A percentile compares a stretch with the other conserved stretches of the same genome.
Evolutionary conservation across 2,888 invertebrate species (phyloP).

Genomic region (Drosophila niveifrons): DNA sequence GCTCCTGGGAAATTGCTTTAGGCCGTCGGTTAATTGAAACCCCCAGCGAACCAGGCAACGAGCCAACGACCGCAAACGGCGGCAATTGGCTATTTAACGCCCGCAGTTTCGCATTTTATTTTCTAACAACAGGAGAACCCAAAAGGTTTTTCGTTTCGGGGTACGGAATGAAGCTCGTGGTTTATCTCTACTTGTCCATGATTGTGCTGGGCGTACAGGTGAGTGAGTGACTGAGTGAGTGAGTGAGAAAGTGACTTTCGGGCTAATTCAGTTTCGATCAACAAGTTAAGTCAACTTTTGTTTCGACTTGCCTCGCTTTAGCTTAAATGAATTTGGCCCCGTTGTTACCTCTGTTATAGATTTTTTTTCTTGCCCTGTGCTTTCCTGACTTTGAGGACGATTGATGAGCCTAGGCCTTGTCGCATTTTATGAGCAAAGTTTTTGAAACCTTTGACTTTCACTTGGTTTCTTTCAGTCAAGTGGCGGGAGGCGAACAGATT

Average conservation of each 20-base stretch:
- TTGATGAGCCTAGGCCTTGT: conserved; percentile 59
- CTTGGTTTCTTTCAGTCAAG: conserved; percentile 4
- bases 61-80: conserved; percentile 13
- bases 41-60: not conserved
- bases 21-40: conserved; percentile 65
- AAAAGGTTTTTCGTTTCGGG: conserved; percentile 23
- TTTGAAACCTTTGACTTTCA: conserved; percentile 49
- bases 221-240: no score
- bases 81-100: conserved; percentile 55
- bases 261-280: conserved; percentile 75
- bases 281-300: conserved; percentile 68
- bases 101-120: conserved; percentile 14
- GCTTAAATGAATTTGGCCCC: conserved; percentile 55
- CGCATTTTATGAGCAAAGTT: conserved; percentile 67
- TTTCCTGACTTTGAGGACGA: conserved; percentile 32
- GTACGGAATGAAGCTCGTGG: conserved; percentile 82
- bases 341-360: conserved; percentile 23
- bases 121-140: conserved; percentile 5
- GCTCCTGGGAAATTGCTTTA: conserved; percentile 19
- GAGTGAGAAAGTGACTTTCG: not conserved
- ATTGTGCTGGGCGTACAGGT: conserved; percentile 84
- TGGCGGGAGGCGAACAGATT: conserved; percentile 49
- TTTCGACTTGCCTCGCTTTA: conserved; percentile 29
- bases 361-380: not conserved
- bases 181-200: conserved; percentile 83